Base-by-base conservation (phyloP, 2,888 invertebrate genomes). In the Acleris literana region DNA sequence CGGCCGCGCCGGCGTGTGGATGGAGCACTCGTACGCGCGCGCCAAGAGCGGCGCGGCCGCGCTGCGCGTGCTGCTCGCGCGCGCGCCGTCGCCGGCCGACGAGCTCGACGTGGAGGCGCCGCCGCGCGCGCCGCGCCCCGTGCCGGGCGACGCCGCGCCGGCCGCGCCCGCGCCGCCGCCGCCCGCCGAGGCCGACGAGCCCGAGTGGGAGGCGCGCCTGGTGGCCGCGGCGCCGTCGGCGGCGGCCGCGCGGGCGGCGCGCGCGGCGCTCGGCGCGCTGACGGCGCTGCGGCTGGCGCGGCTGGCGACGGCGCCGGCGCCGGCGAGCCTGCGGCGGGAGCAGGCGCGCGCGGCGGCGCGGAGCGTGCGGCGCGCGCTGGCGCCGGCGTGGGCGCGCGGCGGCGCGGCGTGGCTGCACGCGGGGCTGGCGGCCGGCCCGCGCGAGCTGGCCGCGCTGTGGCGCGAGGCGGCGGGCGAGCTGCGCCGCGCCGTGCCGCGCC, bases 1-100 rank as follows among this genome's bases (percentile, higher is more conserved):
- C 54, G 66, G 65, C 4, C 76, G 77, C 16, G 68, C 64, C 22
- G 85, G 83, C 67, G 88, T 90, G 70, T 87, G 87, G 87, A 80
- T 82, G 72, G 89, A 90, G 80, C 90, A 90, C 77, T 88, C 89
- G 74, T 90, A 90, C 74, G 89, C 89, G 66, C 82, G 87, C 29
- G 74, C 77, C 20, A 76, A 79, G 17, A 76, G 74, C 57, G 70
- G 74, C 51, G 71, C 74, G 18, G 64, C 73, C 68, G 63, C 71
- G 70, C 71, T 78, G 76, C 76, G 81, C 74, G 72, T 76, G 76
- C 69, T 82, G 79, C 74, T 81, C 71, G 75, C 74, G 76, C 46
- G 48, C 5, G 76, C 70, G 68, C 52, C 69, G 72, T 55, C 73
- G 63, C 62, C 70, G 64, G 62, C 72, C 68, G 70, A 68, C 68